Evolutionary conservation across 2,113 vertebrate species (phyloP), one percentile per base, ranked within the genome.

Genomic region (Nestor notabilis): DNA sequence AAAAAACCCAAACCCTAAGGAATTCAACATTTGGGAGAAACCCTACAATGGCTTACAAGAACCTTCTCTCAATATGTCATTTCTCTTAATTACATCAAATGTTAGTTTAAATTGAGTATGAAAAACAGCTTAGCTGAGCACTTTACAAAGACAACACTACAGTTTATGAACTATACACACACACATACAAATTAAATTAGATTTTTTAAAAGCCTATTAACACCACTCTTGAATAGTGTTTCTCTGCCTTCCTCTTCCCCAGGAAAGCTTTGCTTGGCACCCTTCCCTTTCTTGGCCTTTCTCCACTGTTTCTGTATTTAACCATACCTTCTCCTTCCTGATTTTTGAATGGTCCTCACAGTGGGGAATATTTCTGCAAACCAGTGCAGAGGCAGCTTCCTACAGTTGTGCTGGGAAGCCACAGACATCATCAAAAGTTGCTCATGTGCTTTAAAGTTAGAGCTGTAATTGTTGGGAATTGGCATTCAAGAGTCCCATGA

Each of bases 11-110:
- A 39, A 39, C 39, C 39, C 39, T 11, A 9, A 90, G 50, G 65
- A 91, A 79, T 50, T 83, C 64, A 75, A 28, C 20, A 47, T 52
- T 50, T 89, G 41, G 41, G 49, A 65, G 43, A 56, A 95, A 53
- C 33, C 21, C 20, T 79, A 84, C 72, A 83, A n/a, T 1, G 72
- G 17, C 77, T 41, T 79, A 78, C 33, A 50, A 79, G 31, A 93
- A 74, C 39, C 55, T 85, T 66, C 58, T 88, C 55, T 88, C 35
- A 90, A 55, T 44, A 66, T 39, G 80, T 66, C 2, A 92, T 89
- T 95, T 74, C 35, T 75, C 39, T 64, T 74, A 70, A 83, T 83
- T 74, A 83, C 64, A 83, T 71, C 25, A 83, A 90, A 53, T 43
- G 25, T 47, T 86, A 61, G 10, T 64, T 76, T 90, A 70, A 94